These are phyloP conservation scores for Tolmerus cingulatus DNA, from an alignment of 2,888 invertebrate species.

Conservation along the genomic window DNA sequence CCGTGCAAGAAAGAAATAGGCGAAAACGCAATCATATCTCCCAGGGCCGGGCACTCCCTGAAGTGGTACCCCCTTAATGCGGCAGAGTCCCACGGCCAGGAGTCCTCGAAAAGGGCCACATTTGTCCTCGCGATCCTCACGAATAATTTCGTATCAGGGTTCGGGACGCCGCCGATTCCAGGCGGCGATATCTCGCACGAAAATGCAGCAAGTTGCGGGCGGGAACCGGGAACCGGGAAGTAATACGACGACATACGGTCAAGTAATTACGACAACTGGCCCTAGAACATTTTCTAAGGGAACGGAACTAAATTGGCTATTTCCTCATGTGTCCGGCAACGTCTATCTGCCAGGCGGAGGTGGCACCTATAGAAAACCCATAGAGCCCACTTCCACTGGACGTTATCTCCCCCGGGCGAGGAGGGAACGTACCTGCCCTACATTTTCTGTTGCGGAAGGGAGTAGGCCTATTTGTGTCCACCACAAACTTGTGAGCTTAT, in stretches of 20 bases:
- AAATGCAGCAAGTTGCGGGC: background rate
- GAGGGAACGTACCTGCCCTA: background rate
- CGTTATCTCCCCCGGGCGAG: constrained; percentile 12
- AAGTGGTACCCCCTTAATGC: background rate
- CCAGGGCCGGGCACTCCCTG: background rate
- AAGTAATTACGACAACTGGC: constrained; percentile 33
- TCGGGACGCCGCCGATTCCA: background rate
- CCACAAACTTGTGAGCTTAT: background rate
- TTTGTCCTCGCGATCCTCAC: background rate
- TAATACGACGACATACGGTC: constrained; percentile 1
- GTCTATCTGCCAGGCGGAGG: background rate
- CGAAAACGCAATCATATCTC: background rate
- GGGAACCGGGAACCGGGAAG: background rate
- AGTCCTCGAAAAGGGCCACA: background rate
- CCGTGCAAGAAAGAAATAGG: background rate
- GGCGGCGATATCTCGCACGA: background rate
- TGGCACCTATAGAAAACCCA: background rate
- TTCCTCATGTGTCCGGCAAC: background rate
- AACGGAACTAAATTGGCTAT: constrained; percentile 32
- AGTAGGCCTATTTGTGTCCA: background rate
- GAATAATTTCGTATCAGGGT: background rate
- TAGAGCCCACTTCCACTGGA: background rate
- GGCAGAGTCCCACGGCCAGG: background rate
- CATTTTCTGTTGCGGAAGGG: background rate
- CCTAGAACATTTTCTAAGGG: constrained; percentile 15